Evolutionary conservation across 2,113 vertebrate genomes (phyloP).

Genomic region (Dissostichus mawsoni): DNA sequence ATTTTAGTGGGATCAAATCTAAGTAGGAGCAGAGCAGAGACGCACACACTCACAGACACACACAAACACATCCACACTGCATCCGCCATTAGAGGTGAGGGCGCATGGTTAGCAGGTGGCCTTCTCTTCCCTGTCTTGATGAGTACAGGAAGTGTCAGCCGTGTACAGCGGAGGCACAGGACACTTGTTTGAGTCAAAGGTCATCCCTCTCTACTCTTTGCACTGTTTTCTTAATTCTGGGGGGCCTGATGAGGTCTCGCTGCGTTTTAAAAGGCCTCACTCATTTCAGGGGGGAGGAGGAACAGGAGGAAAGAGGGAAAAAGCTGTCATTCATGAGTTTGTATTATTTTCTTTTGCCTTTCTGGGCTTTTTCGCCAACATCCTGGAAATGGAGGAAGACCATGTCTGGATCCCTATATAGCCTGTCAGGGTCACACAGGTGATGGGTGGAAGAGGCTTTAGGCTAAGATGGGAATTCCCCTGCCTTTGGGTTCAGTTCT

Average conservation of each 20-base stretch:
- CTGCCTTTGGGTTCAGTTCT: slow-evolving; percentile 8
- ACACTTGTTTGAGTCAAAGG: slow-evolving; percentile 70
- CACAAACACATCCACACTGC: not conserved
- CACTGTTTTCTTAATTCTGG: slow-evolving; percentile 72
- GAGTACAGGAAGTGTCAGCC: slow-evolving; percentile 74
- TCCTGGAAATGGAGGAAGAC: slow-evolving; percentile 55
- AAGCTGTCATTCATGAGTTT: slow-evolving; percentile 48
- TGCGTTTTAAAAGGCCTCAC: slow-evolving; percentile 27
- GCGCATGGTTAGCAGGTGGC: slow-evolving; percentile 62
- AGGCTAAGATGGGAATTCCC: slow-evolving; percentile 62
- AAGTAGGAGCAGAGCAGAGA: slow-evolving; percentile 31
- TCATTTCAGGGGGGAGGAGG: slow-evolving; percentile 42
- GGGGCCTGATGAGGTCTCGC: slow-evolving; percentile 55
- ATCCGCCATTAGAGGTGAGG: slow-evolving; percentile 44
- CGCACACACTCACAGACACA: slow-evolving; percentile 6
- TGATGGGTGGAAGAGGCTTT: slow-evolving; percentile 25
- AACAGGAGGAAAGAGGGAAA: slow-evolving; percentile 61
- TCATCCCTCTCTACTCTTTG: slow-evolving; percentile 43
- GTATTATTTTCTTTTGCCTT: slow-evolving; percentile 58
- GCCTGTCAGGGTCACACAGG: slow-evolving; percentile 47
- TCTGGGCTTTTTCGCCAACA: slow-evolving; percentile 38
- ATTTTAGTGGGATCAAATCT: slow-evolving; percentile 55
- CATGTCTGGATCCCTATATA: slow-evolving; percentile 56
- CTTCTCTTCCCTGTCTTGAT: slow-evolving; percentile 60
- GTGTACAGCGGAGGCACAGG: slow-evolving; percentile 59